Evolutionary conservation across 2,888 invertebrate genomes (phyloP).

Genomic region (Agrenia bidenticulata): DNA sequence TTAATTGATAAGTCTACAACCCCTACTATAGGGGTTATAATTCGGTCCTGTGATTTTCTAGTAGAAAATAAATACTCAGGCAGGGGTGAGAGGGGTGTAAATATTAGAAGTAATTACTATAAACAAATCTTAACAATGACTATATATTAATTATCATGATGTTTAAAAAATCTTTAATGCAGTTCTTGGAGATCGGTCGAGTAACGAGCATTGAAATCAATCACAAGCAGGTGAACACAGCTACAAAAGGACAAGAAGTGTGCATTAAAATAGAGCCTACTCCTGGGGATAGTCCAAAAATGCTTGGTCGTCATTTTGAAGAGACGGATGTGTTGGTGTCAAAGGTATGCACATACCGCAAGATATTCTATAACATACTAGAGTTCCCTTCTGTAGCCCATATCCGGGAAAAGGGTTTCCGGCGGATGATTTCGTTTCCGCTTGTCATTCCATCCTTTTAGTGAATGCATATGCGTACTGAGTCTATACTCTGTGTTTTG

Average conservation of each 20-base stretch:
- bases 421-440: slow-evolving; percentile 45
- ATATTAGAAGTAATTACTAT: background rate
- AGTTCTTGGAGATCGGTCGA: slow-evolving; percentile 91
- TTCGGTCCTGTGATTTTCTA: too few relatives aligned
- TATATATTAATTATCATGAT: too few relatives aligned
- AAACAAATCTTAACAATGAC: background rate
- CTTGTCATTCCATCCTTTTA: slow-evolving; percentile 34
- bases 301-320: slow-evolving; percentile 98
- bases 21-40: too few relatives aligned
- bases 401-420: slow-evolving; percentile 51
- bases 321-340: slow-evolving; percentile 92
- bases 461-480: background rate
- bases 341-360: slow-evolving; percentile 68
- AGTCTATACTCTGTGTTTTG: background rate
- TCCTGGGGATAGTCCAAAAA: slow-evolving; percentile 97
- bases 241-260: slow-evolving; percentile 91
- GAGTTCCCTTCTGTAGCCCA: slow-evolving; percentile 14
- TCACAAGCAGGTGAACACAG: slow-evolving; percentile 92
- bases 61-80: too few relatives aligned
- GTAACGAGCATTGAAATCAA: slow-evolving; percentile 94
- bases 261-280: slow-evolving; percentile 96
- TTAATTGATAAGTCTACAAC: too few relatives aligned
- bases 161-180: too few relatives aligned
- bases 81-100: background rate
- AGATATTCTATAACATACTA: background rate